phyloP scores from a whole-genome alignment of 1,140 invertebrate genomes.

The Heliconius hermathena region DNA sequence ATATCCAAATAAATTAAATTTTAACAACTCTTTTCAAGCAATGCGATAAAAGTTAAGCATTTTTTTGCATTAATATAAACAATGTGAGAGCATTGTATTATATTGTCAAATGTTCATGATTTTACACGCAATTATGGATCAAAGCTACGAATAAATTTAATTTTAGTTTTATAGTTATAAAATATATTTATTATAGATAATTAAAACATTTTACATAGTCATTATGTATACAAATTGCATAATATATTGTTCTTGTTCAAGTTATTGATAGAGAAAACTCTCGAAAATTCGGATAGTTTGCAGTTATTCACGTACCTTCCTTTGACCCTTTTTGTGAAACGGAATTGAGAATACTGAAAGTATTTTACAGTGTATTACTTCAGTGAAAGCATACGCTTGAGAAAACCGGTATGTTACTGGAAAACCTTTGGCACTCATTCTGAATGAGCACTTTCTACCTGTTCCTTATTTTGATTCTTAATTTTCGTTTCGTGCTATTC shows the following conservation, averaged over 20 bases:
- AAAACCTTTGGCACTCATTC: not conserved
- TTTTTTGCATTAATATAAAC: not conserved
- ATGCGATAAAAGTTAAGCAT: not conserved
- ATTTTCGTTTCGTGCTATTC: too few species aligned
- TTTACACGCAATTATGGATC: too few species aligned
- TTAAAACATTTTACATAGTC: too few species aligned
- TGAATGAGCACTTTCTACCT: not conserved
- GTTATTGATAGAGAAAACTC: not conserved
- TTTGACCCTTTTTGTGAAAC: slow-evolving; percentile 1
- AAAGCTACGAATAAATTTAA: too few species aligned
- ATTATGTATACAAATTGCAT: too few species aligned
- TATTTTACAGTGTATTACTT: not conserved
- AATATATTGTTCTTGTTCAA: too few species aligned
- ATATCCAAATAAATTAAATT: not conserved
- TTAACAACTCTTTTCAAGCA: not conserved
- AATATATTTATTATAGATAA: too few species aligned
- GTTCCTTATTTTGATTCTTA: not conserved
- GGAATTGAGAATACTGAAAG: not conserved
- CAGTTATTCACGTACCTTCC: not conserved
- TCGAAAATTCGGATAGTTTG: not conserved
- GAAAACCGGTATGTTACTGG: not conserved
- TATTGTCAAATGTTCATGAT: too few species aligned
- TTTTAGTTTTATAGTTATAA: too few species aligned
- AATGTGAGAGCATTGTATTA: not conserved
- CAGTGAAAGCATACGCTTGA: not conserved